These are phyloP conservation scores for Zelostemma sp. DNA, from an alignment of 1,140 invertebrate species.

Conservation along the genomic window DNA sequence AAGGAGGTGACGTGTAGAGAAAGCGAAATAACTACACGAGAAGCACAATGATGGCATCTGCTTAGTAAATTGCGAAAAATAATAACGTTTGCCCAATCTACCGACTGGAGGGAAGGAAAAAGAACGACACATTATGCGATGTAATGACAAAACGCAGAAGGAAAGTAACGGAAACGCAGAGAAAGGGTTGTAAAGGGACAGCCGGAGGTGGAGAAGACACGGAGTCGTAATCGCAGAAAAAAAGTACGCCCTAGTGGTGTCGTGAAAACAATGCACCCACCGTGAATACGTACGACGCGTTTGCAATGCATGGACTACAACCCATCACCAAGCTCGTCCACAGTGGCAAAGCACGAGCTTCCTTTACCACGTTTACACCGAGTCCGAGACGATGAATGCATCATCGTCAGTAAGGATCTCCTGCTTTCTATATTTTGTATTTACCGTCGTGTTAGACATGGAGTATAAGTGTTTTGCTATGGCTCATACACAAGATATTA, in stretches of 20 bases:
- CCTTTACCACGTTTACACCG: slow-evolving; percentile 26
- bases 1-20: slow-evolving; percentile 11
- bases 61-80: slow-evolving; percentile 65
- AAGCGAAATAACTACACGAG: slow-evolving; percentile 42
- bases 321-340: slow-evolving; percentile 1
- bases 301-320: slow-evolving; percentile 15
- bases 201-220: slow-evolving; percentile 11
- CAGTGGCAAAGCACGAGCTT: slow-evolving; percentile 14
- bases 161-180: slow-evolving; percentile 2
- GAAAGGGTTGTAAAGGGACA: slow-evolving; percentile 11
- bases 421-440: neutral
- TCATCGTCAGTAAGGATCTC: slow-evolving; percentile 19
- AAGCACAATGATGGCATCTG: slow-evolving; percentile 56
- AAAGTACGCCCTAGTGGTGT: slow-evolving; percentile 11
- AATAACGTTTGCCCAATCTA: slow-evolving; percentile 60
- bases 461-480: slow-evolving; percentile 9
- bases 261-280: slow-evolving; percentile 17
- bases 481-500: neutral
- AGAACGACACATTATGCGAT: slow-evolving; percentile 5
- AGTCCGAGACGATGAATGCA: slow-evolving; percentile 24
- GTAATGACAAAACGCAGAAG: slow-evolving; percentile 7
- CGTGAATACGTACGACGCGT: slow-evolving; percentile 12
- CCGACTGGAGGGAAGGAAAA: slow-evolving; percentile 1
- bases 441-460: neutral
- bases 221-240: slow-evolving; percentile 11